Evolutionary conservation across 2,888 invertebrate species (phyloP).

Genomic region (Geophilus truncorum): DNA sequence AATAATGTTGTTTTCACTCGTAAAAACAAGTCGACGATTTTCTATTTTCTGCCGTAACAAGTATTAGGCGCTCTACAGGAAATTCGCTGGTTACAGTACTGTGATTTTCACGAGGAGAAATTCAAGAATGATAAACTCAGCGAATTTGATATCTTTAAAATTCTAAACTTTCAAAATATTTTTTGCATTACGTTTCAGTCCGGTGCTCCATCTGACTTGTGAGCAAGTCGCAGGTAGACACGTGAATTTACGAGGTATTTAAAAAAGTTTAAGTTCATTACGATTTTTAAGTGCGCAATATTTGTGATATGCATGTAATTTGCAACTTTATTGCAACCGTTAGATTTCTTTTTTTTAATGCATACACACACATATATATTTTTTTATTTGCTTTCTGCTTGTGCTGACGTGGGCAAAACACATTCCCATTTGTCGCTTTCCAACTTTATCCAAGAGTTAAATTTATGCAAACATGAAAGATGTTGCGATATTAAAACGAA

Average conservation of each 20-base stretch:
- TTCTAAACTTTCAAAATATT: too few relatives aligned
- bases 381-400: background rate
- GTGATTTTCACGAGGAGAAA: too few relatives aligned
- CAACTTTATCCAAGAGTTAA: background rate
- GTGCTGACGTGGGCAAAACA: background rate
- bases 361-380: background rate
- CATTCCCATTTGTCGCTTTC: background rate
- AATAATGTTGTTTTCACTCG: too few relatives aligned
- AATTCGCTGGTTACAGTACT: too few relatives aligned
- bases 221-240: too few relatives aligned
- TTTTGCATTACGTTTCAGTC: too few relatives aligned
- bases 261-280: background rate
- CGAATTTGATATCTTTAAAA: too few relatives aligned
- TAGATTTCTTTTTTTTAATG: background rate
- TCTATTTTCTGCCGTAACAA: too few relatives aligned
- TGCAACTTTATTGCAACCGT: background rate
- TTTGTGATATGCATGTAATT: background rate
- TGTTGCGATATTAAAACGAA: conserved; percentile 7
- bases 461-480: conserved; percentile 4
- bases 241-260: background rate
- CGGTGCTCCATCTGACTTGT: too few relatives aligned
- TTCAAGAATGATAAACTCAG: too few relatives aligned
- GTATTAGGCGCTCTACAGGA: too few relatives aligned
- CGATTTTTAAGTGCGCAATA: background rate
- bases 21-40: too few relatives aligned